Base-by-base conservation (phyloP, 2,797 vertebrate genomes). In the Pangasius macronema region DNA sequence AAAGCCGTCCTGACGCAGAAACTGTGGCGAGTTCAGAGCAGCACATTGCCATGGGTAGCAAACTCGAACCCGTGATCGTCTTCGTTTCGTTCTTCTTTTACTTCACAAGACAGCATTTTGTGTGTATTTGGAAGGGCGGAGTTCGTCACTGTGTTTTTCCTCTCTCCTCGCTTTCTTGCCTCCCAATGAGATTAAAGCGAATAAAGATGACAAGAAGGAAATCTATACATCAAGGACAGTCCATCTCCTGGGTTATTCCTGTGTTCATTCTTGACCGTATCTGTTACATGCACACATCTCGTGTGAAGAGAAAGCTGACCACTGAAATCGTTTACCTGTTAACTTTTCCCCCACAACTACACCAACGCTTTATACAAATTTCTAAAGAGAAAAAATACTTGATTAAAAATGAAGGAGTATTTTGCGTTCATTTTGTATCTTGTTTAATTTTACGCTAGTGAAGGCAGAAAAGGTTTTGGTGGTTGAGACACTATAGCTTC, bases 391-490 rank as follows among this genome's bases (percentile, higher is more conserved):
- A 92, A 90, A 70, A 82, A 91, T 4, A 67, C n/a, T 68, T 75
- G 24, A 75, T 36, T 36, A 36, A 79, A 11, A 11, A 33, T 10
- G n/a, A 55, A 22, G 33, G 70, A 73, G 11, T n/a, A 39, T 61
- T 90, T 86, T 91, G 55, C 82, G 86, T 83, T 36, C 63, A 83
- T 82, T 75, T 86, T 86, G 5, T 82, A 79, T 61, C 33, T 36
- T 30, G 90, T 42, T 65, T 86, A 77, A 88, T 90, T 87, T 92
- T 88, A 76, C 7, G 88, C 83, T 89, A 30, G 85, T 84, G 59
- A 65, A 88, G 90, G 93, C 92, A 91, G 91, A 91, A 24, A 63
- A 91, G 83, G 91, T 91, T 76, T 85, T 75, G 80, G 84, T 72
- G 84, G 33, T 84, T 27, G 75, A 30, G 91, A 93, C 86, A 77